Conservation (phyloP, 2,888 invertebrate genomes). For the Nomada ferruginata region DNA sequence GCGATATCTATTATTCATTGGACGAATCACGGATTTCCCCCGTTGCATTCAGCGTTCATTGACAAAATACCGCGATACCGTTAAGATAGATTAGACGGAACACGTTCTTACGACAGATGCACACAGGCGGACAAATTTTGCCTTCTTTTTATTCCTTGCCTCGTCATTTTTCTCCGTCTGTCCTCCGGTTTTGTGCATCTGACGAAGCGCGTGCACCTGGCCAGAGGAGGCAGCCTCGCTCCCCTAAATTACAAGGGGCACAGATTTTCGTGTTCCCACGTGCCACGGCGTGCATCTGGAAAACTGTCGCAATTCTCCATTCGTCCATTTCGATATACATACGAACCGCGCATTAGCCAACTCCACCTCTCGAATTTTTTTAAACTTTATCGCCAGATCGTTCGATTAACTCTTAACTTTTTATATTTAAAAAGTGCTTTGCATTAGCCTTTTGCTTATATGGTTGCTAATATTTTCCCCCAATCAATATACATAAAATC, state of each 20-base stretch:
- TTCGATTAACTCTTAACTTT: no score
- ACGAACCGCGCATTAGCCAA: no score
- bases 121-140: conserved; percentile 67
- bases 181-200: conserved; percentile 24
- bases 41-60: conserved; percentile 31
- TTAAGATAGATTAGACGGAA: conserved; percentile 77
- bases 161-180: conserved; percentile 35
- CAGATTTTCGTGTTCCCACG: conserved; percentile 52
- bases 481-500: no score
- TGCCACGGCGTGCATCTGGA: conserved; percentile 16
- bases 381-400: no score
- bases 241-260: conserved; percentile 53
- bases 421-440: no score
- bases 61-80: conserved; percentile 52
- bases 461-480: no score
- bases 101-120: conserved; percentile 76
- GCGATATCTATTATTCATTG: background rate
- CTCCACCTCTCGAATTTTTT: no score
- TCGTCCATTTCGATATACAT: background rate
- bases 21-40: conserved; percentile 36
- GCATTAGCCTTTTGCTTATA: no score
- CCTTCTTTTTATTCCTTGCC: conserved; percentile 41
- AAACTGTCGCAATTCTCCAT: conserved; percentile 8
- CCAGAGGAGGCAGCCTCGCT: conserved; percentile 26
- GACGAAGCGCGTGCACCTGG: conserved; percentile 55